A percentile compares a stretch with the other conserved stretches of the same genome.
Evolutionary conservation across 2,113 vertebrate species (phyloP).

Genomic region (Anoplopoma fimbria): DNA sequence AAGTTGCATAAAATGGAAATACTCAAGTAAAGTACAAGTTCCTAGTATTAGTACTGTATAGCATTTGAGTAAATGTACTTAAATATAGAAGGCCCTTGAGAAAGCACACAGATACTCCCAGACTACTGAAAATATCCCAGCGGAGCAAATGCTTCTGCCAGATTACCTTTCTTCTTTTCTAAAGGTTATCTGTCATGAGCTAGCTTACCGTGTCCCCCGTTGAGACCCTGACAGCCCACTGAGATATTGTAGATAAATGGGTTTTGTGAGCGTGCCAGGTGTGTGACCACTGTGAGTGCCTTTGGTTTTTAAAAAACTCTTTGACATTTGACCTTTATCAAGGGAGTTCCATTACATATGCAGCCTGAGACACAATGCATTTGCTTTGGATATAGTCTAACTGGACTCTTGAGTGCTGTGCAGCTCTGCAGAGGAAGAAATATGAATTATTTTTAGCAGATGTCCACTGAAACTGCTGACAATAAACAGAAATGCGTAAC

Average conservation of each 20-base stretch:
- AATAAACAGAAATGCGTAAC: constrained; percentile 50
- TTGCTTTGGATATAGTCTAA: background rate
- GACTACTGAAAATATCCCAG: constrained; percentile 11
- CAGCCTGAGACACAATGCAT: constrained; percentile 1
- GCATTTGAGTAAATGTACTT: background rate
- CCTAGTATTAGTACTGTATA: background rate
- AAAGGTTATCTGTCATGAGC: constrained; percentile 66
- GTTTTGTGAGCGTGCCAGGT: constrained; percentile 6
- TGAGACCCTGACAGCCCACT: constrained; percentile 33
- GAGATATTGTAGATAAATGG: constrained; percentile 47
- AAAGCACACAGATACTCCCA: constrained; percentile 18
- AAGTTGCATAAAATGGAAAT: background rate
- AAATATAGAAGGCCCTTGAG: constrained; percentile 2
- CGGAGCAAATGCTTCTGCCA: constrained; percentile 13
- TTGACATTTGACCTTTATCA: constrained; percentile 47
- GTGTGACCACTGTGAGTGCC: background rate
- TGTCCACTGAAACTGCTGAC: constrained; percentile 52
- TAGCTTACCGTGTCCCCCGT: constrained; percentile 34
- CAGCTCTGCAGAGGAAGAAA: constrained; percentile 29
- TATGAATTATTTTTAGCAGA: constrained; percentile 57
- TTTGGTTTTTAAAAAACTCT: constrained; percentile 26
- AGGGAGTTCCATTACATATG: constrained; percentile 21
- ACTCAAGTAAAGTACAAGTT: background rate
- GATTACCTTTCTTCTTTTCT: constrained; percentile 46
- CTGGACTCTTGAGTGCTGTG: constrained; percentile 20